These are phyloP conservation scores for Stegodyphus dumicola DNA, from an alignment of 1,140 invertebrate genomes.

Conservation along the genomic window DNA sequence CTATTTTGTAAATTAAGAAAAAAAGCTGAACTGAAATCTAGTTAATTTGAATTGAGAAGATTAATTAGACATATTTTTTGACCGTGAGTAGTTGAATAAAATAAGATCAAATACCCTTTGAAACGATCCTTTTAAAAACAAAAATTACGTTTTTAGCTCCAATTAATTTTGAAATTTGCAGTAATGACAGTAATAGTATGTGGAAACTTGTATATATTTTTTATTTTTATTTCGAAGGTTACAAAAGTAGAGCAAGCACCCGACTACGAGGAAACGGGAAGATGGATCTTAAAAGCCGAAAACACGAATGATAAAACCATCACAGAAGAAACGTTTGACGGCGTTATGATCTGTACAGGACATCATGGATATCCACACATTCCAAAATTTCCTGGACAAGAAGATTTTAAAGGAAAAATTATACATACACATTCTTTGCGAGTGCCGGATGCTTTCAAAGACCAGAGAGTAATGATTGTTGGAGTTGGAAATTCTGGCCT, in stretches of 20 bases:
- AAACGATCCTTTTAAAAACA: too few relatives aligned
- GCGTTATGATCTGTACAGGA: conserved; percentile 69
- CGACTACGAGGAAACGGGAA: conserved; percentile 67
- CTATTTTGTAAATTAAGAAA: too few relatives aligned
- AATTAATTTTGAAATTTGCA: too few relatives aligned
- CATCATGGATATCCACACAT: conserved; percentile 54
- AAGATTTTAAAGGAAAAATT: conserved; percentile 69
- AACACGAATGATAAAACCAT: conserved; percentile 35
- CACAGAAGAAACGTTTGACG: conserved; percentile 67
- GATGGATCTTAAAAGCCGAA: conserved; percentile 67
- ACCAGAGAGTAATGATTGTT: conserved; percentile 69
- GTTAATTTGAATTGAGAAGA: too few relatives aligned
- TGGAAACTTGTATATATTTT: too few relatives aligned
- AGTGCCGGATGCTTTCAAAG: conserved; percentile 66
- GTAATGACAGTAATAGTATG: too few relatives aligned
- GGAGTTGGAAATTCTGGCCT: conserved; percentile 74
- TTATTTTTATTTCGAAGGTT: background rate
- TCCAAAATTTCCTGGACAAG: conserved; percentile 63
- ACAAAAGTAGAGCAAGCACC: conserved; percentile 51
- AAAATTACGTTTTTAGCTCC: too few relatives aligned
- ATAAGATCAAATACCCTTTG: too few relatives aligned
- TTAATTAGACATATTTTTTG: too few relatives aligned
- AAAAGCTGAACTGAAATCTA: too few relatives aligned
- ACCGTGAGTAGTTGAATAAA: too few relatives aligned
- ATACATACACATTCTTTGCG: conserved; percentile 70